Base-by-base conservation (phyloP, 2,797 vertebrate genomes). In the Sebastes trivittatus region DNA sequence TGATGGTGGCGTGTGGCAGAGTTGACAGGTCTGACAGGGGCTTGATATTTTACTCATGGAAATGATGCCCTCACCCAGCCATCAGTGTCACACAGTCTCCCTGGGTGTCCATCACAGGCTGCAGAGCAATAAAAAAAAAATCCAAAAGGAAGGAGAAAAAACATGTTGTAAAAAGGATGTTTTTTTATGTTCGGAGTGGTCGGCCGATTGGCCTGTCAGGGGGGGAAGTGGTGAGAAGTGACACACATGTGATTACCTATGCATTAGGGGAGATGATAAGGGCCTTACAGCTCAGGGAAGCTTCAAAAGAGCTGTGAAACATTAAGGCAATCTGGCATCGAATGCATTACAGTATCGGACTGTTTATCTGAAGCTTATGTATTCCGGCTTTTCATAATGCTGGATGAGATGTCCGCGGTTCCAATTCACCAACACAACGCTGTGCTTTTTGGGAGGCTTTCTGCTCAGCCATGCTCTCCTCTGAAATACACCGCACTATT, bases 171-270 rank as follows among this genome's bases (percentile, higher is more conserved):
- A 92, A 91, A 91, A 85, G 89, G 92, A 94, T 92, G 90, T 92
- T 92, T 94, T 95, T 95, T 92, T 80, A 89, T 87, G 90, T 88
- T 86, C 73, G 76, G 87, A 93, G 89, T 89, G 90, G 77, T 71
- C 7, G 72, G 63, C 49, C 74, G 84, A 92, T 93, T 91, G 92
- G 88, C 84, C 90, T 92, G 93, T 94, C 90, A 91, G 72, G 10
- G 20, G 61, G 54, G 73, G 73, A 62, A 81, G 88, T 80, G 85
- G 79, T 32, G 81, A 85, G 83, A 65, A 81, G 18, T 91, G 93
- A 93, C 91, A 94, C 85, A 89, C 88, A 87, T 93, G 92, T 95
- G 92, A 94, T 94, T 95, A 93, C 92, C 92, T 94, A 87, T 93
- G 93, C 91, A 93, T 95, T 94, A 94, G 87, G 72, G 83, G 69